Percentiles rank a stretch among this genome's conserved stretches.
phyloP scores from a whole-genome alignment of 2,888 invertebrate genomes.

The Drosophila antonietae region DNA sequence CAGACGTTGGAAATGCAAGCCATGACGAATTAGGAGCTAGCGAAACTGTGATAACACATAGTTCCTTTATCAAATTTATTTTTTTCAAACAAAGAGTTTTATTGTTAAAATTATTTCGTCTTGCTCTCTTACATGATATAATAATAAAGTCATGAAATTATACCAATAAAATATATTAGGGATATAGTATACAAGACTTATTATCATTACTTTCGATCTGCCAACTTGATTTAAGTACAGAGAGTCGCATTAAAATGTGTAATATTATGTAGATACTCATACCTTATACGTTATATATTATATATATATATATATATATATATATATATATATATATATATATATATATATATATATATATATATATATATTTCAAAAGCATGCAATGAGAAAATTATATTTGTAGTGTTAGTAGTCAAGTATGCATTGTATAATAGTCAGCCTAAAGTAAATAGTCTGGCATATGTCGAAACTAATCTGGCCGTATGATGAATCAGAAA shows the following conservation, averaged over 20 bases:
- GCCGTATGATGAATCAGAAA: background rate
- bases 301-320: background rate
- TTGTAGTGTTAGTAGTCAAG: background rate
- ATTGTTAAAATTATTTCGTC: background rate
- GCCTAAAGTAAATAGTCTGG: background rate
- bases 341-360: slow-evolving; percentile 16
- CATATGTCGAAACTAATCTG: background rate
- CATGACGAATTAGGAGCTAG: slow-evolving; percentile 39
- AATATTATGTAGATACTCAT: background rate
- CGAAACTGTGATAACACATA: background rate
- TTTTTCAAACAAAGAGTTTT: background rate
- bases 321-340: slow-evolving; percentile 17
- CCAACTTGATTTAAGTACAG: background rate
- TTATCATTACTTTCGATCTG: background rate
- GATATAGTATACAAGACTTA: background rate
- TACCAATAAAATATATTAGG: too few relatives aligned
- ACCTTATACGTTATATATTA: background rate
- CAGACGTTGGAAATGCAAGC: slow-evolving; percentile 43
- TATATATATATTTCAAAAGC: slow-evolving; percentile 16
- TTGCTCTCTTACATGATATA: background rate
- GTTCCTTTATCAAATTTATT: slow-evolving; percentile 3
- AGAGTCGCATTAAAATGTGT: background rate
- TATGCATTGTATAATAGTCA: background rate
- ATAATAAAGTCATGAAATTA: background rate
- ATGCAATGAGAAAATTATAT: slow-evolving; percentile 17